Base-by-base conservation (phyloP, 2,797 vertebrate genomes). In the Synaphobranchus kaupii region DNA sequence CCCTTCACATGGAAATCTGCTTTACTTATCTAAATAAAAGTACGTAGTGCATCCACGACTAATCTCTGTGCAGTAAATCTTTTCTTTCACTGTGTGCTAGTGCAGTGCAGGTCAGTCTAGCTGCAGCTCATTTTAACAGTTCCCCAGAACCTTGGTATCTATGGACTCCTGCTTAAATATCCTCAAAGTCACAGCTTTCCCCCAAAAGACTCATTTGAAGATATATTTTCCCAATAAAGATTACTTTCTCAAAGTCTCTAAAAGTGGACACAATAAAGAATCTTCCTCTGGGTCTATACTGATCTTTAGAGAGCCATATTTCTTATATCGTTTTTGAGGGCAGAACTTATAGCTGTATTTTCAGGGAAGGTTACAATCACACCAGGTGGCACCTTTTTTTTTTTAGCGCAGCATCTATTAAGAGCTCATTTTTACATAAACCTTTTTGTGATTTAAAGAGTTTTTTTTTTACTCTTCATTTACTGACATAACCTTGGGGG, bases 241-340 rank as follows among this genome's bases (percentile, higher is more conserved):
- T 76, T 76, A 76, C 73, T 76, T 76, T 76, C 73, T 76, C 73
- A 39, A 71, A 71, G 73, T 76, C 73, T 44, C 73, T 76, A 76
- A 76, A 76, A 76, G 73, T 76, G 73, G 73, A 76, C 73, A 76
- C 73, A 76, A 76, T 76, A 76, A 76, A 76, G 73, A 76, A 76
- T 76, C 73, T 76, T 76, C 73, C 73, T 39, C 73, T 76, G 73
- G 73, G 73, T 76, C 73, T 44, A 76, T 76, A 76, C 39, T 17
- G 34, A 76, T 76, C 73, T 76, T 44, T 22, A 76, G 73, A 76
- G 73, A 44, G 73, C n/a, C 34, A 10, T 76, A 76, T 76, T 76
- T 76, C 73, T 76, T 76, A 76, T 76, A 44, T 76, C 31, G 34
- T 76, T 76, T 76, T 76, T 76, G 73, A 76, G 73, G 73, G 25